Percentiles rank a stretch among this genome's conserved stretches.
phyloP scores from a whole-genome alignment of 2,888 invertebrate species.

The Tridacna gigas region DNA sequence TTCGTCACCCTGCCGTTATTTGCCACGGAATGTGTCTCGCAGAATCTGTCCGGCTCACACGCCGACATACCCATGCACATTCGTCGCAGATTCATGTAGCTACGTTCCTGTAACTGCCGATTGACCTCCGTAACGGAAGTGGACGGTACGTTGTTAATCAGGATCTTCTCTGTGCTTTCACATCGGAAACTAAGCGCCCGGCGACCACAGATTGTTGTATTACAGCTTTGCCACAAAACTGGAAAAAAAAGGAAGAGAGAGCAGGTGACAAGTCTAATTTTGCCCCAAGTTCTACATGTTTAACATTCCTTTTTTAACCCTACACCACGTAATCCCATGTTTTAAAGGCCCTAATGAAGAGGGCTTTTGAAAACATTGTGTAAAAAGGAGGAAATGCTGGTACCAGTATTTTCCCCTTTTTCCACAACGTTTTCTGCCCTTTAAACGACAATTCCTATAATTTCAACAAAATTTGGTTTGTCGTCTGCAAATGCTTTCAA shows the following conservation, averaged over 20 bases:
- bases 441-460: too few species aligned
- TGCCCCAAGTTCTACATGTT: too few species aligned
- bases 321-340: too few species aligned
- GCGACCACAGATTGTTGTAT: constrained; percentile 47
- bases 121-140: constrained; percentile 38
- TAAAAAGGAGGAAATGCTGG: too few species aligned
- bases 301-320: too few species aligned
- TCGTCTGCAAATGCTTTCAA: too few species aligned
- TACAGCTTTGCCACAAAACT: constrained; percentile 60
- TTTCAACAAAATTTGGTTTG: too few species aligned
- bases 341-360: too few species aligned
- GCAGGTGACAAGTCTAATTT: too few species aligned
- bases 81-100: constrained; percentile 55
- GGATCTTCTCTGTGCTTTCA: constrained; percentile 43
- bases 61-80: constrained; percentile 53
- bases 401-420: too few species aligned
- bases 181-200: constrained; percentile 49
- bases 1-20: constrained; percentile 7
- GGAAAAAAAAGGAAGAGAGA: not conserved
- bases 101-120: constrained; percentile 17
- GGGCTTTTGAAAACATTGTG: too few species aligned
- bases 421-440: too few species aligned
- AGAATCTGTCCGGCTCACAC: constrained; percentile 52
- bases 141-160: constrained; percentile 58
- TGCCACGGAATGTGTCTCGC: constrained; percentile 30